Evolutionary conservation across 1,140 invertebrate species (phyloP).

Genomic region (Samia ricini): DNA sequence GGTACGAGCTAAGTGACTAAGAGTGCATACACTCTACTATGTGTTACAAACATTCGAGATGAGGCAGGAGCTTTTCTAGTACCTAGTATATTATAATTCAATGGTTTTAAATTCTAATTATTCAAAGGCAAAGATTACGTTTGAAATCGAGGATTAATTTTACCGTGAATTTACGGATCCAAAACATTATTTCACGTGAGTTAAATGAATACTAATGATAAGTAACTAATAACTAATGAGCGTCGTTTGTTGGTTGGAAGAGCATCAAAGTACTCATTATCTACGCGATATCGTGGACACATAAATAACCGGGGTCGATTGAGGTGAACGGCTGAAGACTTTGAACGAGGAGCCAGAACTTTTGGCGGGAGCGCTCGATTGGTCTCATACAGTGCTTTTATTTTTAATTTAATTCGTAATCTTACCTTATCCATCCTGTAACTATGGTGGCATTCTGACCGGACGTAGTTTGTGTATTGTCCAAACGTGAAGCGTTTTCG

Average conservation of each 20-base stretch:
- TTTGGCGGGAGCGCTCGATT: background rate
- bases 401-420: background rate
- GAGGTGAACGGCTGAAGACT: conserved; percentile 4
- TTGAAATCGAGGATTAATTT: background rate
- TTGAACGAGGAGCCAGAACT: background rate
- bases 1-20: too few relatives aligned
- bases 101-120: too few relatives aligned
- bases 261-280: conserved; percentile 2
- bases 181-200: background rate
- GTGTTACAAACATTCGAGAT: too few relatives aligned
- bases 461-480: background rate
- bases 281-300: background rate
- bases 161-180: background rate
- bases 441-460: background rate
- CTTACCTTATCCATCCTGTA: background rate
- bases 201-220: background rate
- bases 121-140: background rate
- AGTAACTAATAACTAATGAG: background rate
- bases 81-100: too few relatives aligned
- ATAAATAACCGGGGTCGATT: conserved; percentile 6
- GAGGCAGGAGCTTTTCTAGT: too few relatives aligned
- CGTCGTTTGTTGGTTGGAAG: background rate
- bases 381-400: background rate
- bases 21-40: too few relatives aligned
- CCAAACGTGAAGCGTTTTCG: background rate